These are phyloP conservation scores for Drosophila mulleri DNA, from an alignment of 2,888 invertebrate genomes.

Conservation along the genomic window DNA sequence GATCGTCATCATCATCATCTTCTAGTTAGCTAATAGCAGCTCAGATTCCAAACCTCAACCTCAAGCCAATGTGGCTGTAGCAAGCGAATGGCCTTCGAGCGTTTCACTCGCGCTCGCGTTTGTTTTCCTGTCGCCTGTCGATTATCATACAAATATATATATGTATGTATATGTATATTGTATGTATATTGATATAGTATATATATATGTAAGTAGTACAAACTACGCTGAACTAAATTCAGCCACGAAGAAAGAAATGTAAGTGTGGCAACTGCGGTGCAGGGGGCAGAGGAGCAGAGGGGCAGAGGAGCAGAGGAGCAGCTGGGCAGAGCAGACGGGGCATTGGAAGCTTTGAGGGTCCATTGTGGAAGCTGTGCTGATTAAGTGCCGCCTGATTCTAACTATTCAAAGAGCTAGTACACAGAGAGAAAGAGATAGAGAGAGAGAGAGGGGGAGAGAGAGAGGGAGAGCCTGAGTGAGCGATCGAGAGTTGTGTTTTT, in stretches of 20 bases:
- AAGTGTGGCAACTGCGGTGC: constrained; percentile 5
- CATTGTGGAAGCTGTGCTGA: constrained; percentile 36
- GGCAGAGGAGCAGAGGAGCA: too few species aligned
- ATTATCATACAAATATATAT: constrained; percentile 29
- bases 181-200: constrained; percentile 15
- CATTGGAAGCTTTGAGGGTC: constrained; percentile 20
- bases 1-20: background rate
- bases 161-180: constrained; percentile 10
- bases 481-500: constrained; percentile 18
- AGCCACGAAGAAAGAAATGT: constrained; percentile 28
- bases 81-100: constrained; percentile 48
- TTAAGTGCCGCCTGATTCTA: constrained; percentile 50
- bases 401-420: constrained; percentile 1
- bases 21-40: constrained; percentile 34
- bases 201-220: constrained; percentile 23
- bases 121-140: constrained; percentile 45
- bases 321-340: background rate
- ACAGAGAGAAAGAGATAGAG: background rate
- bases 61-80: constrained; percentile 34
- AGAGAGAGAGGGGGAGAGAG: background rate
- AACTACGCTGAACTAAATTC: constrained; percentile 52
- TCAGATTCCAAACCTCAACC: constrained; percentile 60
- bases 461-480: background rate
- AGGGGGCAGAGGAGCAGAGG: too few species aligned
- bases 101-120: constrained; percentile 24